Evolutionary conservation across 2,888 invertebrate genomes (phyloP), one percentile per base, ranked within the genome.

Genomic region (Dynastes grantii): DNA sequence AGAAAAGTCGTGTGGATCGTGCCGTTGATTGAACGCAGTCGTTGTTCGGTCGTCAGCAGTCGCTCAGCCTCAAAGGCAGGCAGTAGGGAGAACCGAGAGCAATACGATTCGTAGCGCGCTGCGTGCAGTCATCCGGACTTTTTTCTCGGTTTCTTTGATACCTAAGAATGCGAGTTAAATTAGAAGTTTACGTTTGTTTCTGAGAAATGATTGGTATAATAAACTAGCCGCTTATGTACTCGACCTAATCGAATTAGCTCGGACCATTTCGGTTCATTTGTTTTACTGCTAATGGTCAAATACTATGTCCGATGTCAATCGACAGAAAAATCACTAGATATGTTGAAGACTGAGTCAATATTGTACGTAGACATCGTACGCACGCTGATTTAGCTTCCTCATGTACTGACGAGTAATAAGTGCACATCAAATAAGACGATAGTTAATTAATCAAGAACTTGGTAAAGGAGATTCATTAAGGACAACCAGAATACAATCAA

Each of bases 141-240:
- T 84, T 85, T 84, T 81, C 83, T 84, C 84, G 84, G 84, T 82
- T 77, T 82, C 84, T 85, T 84, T 85, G 84, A 83, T 77, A 83
- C 84, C 78, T 79, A 81, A 82, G 81, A 83, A 83, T 84, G 83
- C 82, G 80, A 83, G 81, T 81, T 85, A 85, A 84, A 84, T 84
- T 84, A 84, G 84, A 83, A 82, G 81, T 83, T 83, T 70, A 71
- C 68, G 71, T 77, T 71, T 75, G 73, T 75, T 78, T 78, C 68
- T 71, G 37, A 51, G 71, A 71, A 73, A 78, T 65, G 73, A 78
- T 73, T 71, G 78, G 64, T 71, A 71, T 73, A 71, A 78, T 78
- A 78, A 78, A 78, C 71, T 65, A 78, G 71, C 76, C 76, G 68
- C 76, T 64, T 76, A 73, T 65, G 78, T 65, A 73, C 64, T 71